Percentiles rank a stretch among this genome's conserved stretches.
Evolutionary conservation across 2,797 vertebrate species (phyloP).

Genomic region (Lerista edwardsae): DNA sequence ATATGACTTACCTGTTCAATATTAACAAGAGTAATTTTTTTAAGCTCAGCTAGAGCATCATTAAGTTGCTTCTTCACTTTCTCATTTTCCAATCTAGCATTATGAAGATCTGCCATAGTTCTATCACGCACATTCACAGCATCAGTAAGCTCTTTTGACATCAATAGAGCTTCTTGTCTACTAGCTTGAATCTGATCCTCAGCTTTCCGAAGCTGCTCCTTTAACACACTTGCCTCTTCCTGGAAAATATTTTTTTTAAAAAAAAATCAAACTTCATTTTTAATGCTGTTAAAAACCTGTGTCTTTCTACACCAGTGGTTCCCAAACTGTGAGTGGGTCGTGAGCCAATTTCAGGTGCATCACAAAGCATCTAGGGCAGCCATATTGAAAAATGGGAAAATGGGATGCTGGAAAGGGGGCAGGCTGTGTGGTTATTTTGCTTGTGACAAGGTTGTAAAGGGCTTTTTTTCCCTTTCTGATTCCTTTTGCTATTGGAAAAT

Average conservation of each 20-base stretch:
- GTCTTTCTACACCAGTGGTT: background rate
- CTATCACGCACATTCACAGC: constrained; percentile 91
- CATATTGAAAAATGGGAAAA: too few species aligned
- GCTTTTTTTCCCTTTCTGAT: too few species aligned
- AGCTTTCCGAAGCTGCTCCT: constrained; percentile 92
- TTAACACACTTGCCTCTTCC: constrained; percentile 86
- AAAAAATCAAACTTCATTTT: background rate
- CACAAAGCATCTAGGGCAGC: too few species aligned
- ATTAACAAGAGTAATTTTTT: constrained; percentile 77
- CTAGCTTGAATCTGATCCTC: constrained; percentile 94
- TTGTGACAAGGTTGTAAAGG: too few species aligned
- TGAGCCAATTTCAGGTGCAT: too few species aligned
- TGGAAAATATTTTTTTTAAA: constrained; percentile 58
- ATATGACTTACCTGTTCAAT: constrained; percentile 75
- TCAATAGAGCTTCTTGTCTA: constrained; percentile 88
- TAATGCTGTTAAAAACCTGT: background rate
- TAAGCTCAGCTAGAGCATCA: constrained; percentile 83
- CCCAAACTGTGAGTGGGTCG: too few species aligned
- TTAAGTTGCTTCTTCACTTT: constrained; percentile 85
- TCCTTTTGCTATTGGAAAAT: too few species aligned
- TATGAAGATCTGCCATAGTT: constrained; percentile 94
- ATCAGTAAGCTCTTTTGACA: constrained; percentile 92
- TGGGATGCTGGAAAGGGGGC: too few species aligned
- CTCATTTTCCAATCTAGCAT: constrained; percentile 88
- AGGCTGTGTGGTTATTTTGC: too few species aligned